A percentile compares a stretch with the other conserved stretches of the same genome.
Evolutionary conservation across 2,888 invertebrate genomes (phyloP).

Genomic region (Sinodicranocentrus sp.): DNA sequence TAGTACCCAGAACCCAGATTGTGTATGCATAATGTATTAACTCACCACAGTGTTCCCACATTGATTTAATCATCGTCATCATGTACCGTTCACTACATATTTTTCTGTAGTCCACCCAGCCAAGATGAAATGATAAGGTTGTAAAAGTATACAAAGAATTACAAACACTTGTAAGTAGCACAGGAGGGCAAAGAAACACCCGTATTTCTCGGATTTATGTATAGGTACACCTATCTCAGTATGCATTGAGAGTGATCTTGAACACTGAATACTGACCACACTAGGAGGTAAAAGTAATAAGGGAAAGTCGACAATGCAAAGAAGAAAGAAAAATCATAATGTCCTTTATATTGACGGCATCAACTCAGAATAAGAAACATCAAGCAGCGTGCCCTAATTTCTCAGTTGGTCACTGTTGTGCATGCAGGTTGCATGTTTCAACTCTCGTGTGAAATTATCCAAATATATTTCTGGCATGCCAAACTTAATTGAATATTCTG

Average conservation of each 20-base stretch:
- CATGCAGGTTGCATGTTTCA: constrained; percentile 4
- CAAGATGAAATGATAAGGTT: neutral
- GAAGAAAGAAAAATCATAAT: neutral
- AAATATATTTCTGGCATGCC: neutral
- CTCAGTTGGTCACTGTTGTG: constrained; percentile 12
- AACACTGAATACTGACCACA: constrained; percentile 54
- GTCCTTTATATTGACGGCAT: neutral
- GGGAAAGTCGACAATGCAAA: constrained; percentile 8
- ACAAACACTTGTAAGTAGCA: constrained; percentile 31
- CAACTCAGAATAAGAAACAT: neutral
- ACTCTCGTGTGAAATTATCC: no score
- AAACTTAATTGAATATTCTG: neutral
- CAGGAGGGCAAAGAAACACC: constrained; percentile 33
- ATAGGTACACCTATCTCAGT: neutral
- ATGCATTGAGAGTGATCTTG: constrained; percentile 28
- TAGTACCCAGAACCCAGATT: no score
- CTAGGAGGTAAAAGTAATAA: neutral
- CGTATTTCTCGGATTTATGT: neutral
- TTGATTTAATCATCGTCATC: no score
- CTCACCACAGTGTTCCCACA: no score
- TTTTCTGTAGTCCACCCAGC: no score
- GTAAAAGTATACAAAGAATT: neutral
- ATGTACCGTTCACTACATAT: no score
- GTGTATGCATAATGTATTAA: no score
- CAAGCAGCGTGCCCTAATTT: constrained; percentile 39